Conservation (phyloP, 2,888 invertebrate genomes). For the Tuta absoluta region DNA sequence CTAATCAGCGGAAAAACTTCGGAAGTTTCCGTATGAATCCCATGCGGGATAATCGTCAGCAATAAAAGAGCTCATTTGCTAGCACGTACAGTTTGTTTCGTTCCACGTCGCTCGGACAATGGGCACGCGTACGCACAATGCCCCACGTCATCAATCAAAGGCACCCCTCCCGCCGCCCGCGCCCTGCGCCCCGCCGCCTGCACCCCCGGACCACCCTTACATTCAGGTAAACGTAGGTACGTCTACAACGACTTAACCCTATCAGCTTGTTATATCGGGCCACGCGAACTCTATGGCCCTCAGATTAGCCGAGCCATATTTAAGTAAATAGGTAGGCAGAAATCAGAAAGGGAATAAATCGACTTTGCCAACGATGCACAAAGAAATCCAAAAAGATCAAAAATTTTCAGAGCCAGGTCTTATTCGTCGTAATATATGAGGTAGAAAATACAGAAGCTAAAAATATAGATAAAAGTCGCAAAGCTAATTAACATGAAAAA, state of each 20-base stretch:
- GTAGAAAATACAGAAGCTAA: not conserved
- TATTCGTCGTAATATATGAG: not conserved
- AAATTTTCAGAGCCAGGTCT: not conserved
- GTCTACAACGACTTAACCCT: conserved; percentile 42
- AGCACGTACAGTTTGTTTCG: conserved; percentile 67
- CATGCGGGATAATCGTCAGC: conserved; percentile 54
- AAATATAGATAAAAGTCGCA: conserved; percentile 1
- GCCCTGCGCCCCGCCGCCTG: conserved; percentile 30
- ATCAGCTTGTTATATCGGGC: conserved; percentile 36
- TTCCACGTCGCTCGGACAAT: conserved; percentile 69
- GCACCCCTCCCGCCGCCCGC: conserved; percentile 43
- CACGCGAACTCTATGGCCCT: conserved; percentile 33
- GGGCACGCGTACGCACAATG: conserved; percentile 63
- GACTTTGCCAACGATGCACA: conserved; percentile 11
- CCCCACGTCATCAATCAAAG: conserved; percentile 72
- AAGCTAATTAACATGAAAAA: conserved; percentile 15
- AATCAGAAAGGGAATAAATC: conserved; percentile 21
- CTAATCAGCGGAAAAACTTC: conserved; percentile 45
- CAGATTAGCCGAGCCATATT: conserved; percentile 21
- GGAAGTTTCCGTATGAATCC: conserved; percentile 44
- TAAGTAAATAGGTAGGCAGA: conserved; percentile 20
- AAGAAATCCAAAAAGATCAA: not conserved
- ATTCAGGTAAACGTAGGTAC: conserved; percentile 45
- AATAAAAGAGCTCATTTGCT: conserved; percentile 63
- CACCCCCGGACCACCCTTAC: conserved; percentile 41